These are phyloP conservation scores for Equus przewalskii DNA, from an alignment of 2,113 vertebrate genomes.

Conservation along the genomic window DNA sequence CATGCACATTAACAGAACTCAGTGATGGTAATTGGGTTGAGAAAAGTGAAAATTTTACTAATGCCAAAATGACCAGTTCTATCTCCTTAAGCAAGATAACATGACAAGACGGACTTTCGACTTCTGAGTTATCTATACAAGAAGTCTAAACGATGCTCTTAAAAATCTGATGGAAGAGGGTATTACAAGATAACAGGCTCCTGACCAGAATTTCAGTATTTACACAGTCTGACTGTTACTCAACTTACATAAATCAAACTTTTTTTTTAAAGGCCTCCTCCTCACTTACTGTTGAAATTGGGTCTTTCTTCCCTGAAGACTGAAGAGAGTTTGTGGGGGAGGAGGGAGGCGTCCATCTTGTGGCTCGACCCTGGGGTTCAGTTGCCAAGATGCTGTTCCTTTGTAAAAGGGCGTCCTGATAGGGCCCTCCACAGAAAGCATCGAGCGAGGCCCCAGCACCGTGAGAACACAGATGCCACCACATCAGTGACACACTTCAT, in stretches of 20 bases:
- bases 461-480: background rate
- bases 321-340: background rate
- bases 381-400: background rate
- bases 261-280: background rate
- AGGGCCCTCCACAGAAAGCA: background rate
- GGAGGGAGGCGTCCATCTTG: background rate
- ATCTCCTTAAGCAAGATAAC: conserved; percentile 53
- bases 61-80: conserved; percentile 57
- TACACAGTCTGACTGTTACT: conserved; percentile 43
- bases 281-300: conserved; percentile 1
- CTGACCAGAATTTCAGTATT: conserved; percentile 45
- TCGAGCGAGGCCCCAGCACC: background rate
- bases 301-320: conserved; percentile 22
- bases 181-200: conserved; percentile 57
- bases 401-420: background rate
- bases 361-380: background rate
- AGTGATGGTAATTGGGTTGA: background rate
- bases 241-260: conserved; percentile 36
- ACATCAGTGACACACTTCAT: background rate
- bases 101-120: conserved; percentile 55
- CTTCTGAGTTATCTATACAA: conserved; percentile 73
- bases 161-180: conserved; percentile 41
- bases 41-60: conserved; percentile 47
- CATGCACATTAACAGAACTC: conserved; percentile 44
- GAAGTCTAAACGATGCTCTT: conserved; percentile 58